Base-by-base conservation (phyloP, 1,140 invertebrate species). In the Homalodisca vitripennis region DNA sequence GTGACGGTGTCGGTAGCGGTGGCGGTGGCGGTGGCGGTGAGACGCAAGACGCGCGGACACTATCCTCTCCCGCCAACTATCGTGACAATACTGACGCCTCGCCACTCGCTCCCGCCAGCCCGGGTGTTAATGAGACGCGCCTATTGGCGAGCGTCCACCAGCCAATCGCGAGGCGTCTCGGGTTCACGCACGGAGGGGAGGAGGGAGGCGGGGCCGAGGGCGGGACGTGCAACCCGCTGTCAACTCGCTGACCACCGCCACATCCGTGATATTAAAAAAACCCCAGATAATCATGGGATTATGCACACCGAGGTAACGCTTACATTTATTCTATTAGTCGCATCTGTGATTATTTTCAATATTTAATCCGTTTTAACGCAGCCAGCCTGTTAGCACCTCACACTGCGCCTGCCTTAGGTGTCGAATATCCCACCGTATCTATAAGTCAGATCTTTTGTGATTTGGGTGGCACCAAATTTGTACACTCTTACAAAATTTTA, bases 91-190 rank as follows among this genome's bases (percentile, higher is more conserved):
- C 67, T 68, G 51, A 26, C 66, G 32, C 26, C 22, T 34, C 22
- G 53, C 20, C 26, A 26, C 47, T 29, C 17, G 26, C 27, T 31
- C 67, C 51, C 51, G 30, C 57, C n/a, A 20, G 31, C 51, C 32
- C 67, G 48, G 66, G 67, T 68, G 67, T 68, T 68, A 68, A 68
- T 68, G 67, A 68, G 67, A 24, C 47, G 30, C 51, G 67, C 51
- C 67, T 51, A 68, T 68, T 68, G 67, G 67, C 29, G 55, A 51
- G 67, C 67, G 30, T 32, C 26, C 10, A 31, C 62, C 67, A 34
- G 32, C 67, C 67, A 68, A 68, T 68, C 30, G 53, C 48, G 29
- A 68, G 67, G 67, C 67, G 67, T 68, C 53, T 68, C 20, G 51
- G 20, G n/a, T 68, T 68, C 47, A 68, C 67, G 67, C n/a, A n/a